Percentiles rank a stretch among this genome's conserved stretches.
These are phyloP conservation scores for Thecophora atra DNA, from an alignment of 2,888 invertebrate genomes.

Conservation along the genomic window DNA sequence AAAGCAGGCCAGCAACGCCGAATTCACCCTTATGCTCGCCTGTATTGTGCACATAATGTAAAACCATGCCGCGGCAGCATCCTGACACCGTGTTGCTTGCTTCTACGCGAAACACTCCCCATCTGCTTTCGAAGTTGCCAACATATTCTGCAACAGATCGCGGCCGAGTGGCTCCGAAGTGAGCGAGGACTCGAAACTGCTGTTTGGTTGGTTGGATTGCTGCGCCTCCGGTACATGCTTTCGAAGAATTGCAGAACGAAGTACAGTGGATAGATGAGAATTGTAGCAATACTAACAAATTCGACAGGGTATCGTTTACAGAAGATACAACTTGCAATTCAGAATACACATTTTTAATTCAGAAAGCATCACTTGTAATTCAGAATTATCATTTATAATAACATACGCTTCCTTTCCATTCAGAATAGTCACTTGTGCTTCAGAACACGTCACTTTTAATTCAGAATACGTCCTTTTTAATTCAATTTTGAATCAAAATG, in stretches of 20 bases:
- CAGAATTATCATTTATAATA: no score
- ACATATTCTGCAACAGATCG: slow-evolving; percentile 67
- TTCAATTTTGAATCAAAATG: no score
- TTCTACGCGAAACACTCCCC: slow-evolving; percentile 49
- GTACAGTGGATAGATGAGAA: slow-evolving; percentile 37
- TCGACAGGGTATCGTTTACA: no score
- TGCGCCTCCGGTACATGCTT: neutral
- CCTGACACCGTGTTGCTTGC: slow-evolving; percentile 45
- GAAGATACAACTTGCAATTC: no score
- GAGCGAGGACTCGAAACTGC: slow-evolving; percentile 48
- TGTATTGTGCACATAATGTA: slow-evolving; percentile 40
- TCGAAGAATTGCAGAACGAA: neutral
- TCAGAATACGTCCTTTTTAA: no score
- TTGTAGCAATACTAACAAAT: no score
- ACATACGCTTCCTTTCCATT: no score
- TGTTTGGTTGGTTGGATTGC: slow-evolving; percentile 55
- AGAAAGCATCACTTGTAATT: no score
- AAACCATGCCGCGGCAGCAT: slow-evolving; percentile 42
- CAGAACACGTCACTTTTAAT: no score
- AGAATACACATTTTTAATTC: no score
- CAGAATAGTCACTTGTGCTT: no score
- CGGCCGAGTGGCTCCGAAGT: slow-evolving; percentile 54
- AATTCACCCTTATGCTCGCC: slow-evolving; percentile 33
- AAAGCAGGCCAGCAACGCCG: neutral
- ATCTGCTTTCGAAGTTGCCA: slow-evolving; percentile 66